Conservation (phyloP, 2,797 vertebrate species). For the Sebastiscus albofasciatus region DNA sequence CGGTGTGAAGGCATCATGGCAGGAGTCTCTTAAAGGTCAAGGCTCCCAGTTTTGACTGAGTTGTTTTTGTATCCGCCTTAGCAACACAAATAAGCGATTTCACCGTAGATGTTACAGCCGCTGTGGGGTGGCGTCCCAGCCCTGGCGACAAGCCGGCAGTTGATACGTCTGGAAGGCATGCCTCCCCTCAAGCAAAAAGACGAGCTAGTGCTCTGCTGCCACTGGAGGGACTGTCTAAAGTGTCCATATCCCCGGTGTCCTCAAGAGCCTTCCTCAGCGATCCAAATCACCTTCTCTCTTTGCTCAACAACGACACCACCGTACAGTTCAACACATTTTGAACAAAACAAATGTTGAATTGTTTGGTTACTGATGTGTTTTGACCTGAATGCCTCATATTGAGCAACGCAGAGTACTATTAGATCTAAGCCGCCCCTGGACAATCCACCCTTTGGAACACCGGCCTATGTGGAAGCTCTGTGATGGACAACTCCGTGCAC, state of each 20-base stretch:
- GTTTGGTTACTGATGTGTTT: neutral
- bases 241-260: neutral
- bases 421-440: neutral
- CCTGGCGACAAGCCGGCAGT: conserved; percentile 9
- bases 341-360: neutral
- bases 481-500: neutral
- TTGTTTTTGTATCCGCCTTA: conserved; percentile 1
- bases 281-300: neutral
- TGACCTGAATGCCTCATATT: neutral
- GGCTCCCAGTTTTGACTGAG: neutral
- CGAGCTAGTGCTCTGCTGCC: conserved; percentile 10
- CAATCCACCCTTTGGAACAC: neutral
- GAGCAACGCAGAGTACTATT: neutral
- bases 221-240: neutral
- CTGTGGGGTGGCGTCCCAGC: conserved; percentile 13
- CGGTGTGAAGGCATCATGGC: neutral
- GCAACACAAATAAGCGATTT: conserved; percentile 31
- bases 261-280: neutral
- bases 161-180: conserved; percentile 11
- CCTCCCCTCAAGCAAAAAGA: conserved; percentile 21
- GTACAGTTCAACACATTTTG: neutral
- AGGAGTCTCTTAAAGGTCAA: neutral
- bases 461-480: neutral
- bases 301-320: neutral
- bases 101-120: neutral